Evolutionary conservation across 2,113 vertebrate genomes (phyloP).

Genomic region (Theristicus caerulescens): DNA sequence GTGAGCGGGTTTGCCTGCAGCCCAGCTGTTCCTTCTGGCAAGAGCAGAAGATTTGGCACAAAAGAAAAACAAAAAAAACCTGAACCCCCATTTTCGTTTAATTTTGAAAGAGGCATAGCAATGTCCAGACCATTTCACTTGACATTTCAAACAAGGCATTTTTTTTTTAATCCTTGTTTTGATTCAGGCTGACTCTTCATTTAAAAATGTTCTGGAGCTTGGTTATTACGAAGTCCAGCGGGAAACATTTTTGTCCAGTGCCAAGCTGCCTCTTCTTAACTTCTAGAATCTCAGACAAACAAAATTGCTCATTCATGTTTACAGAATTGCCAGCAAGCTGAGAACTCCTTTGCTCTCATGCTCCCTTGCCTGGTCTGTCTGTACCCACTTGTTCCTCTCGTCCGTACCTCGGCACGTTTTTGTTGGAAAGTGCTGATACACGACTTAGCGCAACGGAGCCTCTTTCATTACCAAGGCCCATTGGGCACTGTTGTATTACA

Average conservation of each 20-base stretch:
- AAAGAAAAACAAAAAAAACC: neutral
- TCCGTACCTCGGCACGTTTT: neutral
- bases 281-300: neutral
- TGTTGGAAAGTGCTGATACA: neutral
- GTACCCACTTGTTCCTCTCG: neutral
- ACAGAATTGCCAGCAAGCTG: neutral
- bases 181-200: slow-evolving; percentile 11
- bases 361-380: neutral
- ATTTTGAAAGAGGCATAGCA: neutral
- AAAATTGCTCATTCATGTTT: neutral
- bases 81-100: neutral
- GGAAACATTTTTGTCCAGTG: slow-evolving; percentile 11
- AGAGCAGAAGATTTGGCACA: neutral
- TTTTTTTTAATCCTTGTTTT: neutral
- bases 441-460: neutral
- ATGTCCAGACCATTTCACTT: neutral
- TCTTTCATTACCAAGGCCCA: neutral
- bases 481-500: neutral
- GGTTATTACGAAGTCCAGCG: neutral
- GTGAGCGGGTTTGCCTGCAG: neutral
- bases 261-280: slow-evolving; percentile 17
- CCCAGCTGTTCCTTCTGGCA: neutral
- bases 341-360: neutral
- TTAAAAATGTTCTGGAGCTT: slow-evolving; percentile 28
- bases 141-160: neutral